Percentiles rank a stretch among this genome's conserved stretches.
Conservation (phyloP, 2,888 invertebrate genomes). For the Erpobdella octoculata region DNA sequence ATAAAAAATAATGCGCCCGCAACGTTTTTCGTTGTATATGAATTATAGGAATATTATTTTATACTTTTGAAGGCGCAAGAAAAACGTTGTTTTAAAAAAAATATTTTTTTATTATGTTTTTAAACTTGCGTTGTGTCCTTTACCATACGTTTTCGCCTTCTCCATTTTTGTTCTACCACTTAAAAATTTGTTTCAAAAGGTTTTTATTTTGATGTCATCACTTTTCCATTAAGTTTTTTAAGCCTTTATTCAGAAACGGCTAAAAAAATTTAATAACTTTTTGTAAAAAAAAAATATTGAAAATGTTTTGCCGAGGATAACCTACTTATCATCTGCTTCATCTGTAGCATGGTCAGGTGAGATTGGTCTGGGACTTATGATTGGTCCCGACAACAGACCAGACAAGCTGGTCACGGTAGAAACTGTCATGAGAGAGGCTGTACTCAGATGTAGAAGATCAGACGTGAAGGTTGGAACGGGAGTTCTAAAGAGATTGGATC, state of each 20-base stretch:
- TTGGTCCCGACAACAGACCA: not conserved
- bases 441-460: not conserved
- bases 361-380: not conserved
- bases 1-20: too few species aligned
- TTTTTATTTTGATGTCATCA: too few species aligned
- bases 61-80: too few species aligned
- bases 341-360: slow-evolving; percentile 22
- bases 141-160: too few species aligned
- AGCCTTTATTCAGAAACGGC: not conserved
- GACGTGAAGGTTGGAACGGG: slow-evolving; percentile 13
- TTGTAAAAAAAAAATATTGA: not conserved
- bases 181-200: too few species aligned
- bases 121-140: too few species aligned
- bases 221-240: not conserved
- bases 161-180: too few species aligned
- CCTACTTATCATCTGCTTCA: too few species aligned
- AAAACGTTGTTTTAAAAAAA: too few species aligned
- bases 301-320: not conserved
- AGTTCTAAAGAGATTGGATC: slow-evolving; percentile 8
- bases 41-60: too few species aligned
- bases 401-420: slow-evolving; percentile 21
- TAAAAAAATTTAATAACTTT: not conserved
- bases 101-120: too few species aligned
- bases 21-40: too few species aligned
- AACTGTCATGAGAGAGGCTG: not conserved